phyloP scores from a whole-genome alignment of 2,797 vertebrate species.

The Austrolebias charrua region DNA sequence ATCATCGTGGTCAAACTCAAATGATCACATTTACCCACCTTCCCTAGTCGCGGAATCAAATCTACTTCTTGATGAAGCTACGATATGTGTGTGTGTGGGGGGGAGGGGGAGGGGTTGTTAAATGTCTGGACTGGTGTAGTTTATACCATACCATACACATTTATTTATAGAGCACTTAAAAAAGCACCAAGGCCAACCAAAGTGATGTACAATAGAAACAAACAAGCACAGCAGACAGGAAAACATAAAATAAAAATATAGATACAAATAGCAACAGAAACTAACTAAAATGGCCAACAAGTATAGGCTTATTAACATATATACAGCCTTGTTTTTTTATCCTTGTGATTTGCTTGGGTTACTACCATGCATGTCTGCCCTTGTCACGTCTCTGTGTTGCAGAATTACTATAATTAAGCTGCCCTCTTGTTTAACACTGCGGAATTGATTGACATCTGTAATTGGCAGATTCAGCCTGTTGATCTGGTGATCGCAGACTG shows the following conservation, averaged over 20 bases:
- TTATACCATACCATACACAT: too few relatives aligned
- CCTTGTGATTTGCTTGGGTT: slow-evolving; percentile 35
- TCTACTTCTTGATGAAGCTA: slow-evolving; percentile 44
- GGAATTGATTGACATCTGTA: slow-evolving; percentile 26
- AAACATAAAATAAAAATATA: too few relatives aligned
- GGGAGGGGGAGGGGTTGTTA: too few relatives aligned
- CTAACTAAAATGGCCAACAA: too few relatives aligned
- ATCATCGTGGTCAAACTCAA: slow-evolving; percentile 20
- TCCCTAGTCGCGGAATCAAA: slow-evolving; percentile 46
- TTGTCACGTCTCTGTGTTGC: slow-evolving; percentile 33
- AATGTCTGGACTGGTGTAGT: slow-evolving; percentile 10
- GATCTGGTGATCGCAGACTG: slow-evolving; percentile 10
- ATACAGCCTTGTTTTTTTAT: slow-evolving; percentile 35
- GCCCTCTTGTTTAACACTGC: slow-evolving; percentile 4
- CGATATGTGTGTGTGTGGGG: too few relatives aligned
- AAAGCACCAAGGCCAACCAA: too few relatives aligned
- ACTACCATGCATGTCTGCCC: slow-evolving; percentile 29
- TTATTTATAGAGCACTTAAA: too few relatives aligned
- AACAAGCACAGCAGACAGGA: too few relatives aligned
- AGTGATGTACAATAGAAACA: too few relatives aligned
- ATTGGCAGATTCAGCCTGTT: slow-evolving; percentile 18
- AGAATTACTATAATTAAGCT: slow-evolving; percentile 31
- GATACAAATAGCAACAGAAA: too few relatives aligned
- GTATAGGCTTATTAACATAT: slow-evolving; percentile 49
- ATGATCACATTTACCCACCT: slow-evolving; percentile 7